Base-by-base conservation (phyloP, 2,113 vertebrate species). In the Tragelaphus scriptus region DNA sequence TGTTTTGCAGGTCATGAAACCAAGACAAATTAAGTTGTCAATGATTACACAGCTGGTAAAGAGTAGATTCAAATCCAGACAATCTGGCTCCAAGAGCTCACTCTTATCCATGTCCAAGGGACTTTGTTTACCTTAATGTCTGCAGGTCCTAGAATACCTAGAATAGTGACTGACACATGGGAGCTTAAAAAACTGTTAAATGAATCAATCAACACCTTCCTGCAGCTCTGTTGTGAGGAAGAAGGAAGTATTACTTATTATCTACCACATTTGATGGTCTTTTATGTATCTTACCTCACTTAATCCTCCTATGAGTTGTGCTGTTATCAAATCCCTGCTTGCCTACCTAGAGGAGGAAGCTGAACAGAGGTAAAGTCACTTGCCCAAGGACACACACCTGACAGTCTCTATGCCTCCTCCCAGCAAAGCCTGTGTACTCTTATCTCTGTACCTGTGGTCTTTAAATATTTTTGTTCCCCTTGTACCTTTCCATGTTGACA, bases 41-140 rank as follows among this genome's bases (percentile, higher is more conserved):
- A 58, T 97, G 81, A 94, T 63, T 94, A 79, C 2, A 75, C 85
- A 88, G 58, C 58, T 21, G 63, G 81, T 77, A 75, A 95, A 97
- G 53, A 92, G 23, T 56, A 23, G 80, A 95, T 85, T 95, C 51
- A 40, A 92, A 85, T 71, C 81, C 85, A 90, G 51, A 77, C n/a
- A 19, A 3, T 49, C 92, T 85, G 71, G 53, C 75, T 84, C 44
- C 12, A 56, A 59, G 16, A 85, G n/a, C 23, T 14, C 15, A 1
- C 71, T 53, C 79, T 82, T 86, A 77, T 49, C 55, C 19, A 4
- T 51, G 32, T 63, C 58, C 44, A 68, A 56, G 47, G 44, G 56
- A 19, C 71, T 26, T 86, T 91, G 85, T 81, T 95, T 86, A 84
- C 65, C 25, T 96, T 91, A 44, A 3, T 56, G 51, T 86, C 40